Conservation (phyloP, 2,888 invertebrate genomes). For the Caenorhabditis panamensis region DNA sequence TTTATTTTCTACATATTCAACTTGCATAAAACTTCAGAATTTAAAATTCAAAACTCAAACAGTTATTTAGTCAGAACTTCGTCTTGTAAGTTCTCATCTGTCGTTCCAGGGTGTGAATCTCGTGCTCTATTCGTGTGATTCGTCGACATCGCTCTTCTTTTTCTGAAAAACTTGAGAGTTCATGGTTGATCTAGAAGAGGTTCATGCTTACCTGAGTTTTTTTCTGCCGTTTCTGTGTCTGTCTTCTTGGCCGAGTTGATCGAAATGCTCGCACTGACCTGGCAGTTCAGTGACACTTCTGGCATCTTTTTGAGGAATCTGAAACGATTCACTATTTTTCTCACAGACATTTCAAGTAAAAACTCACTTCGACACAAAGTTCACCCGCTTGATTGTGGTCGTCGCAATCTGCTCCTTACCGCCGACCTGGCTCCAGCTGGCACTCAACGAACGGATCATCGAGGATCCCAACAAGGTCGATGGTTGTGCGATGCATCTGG, state of each 20-base stretch:
- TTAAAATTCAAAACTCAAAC: not conserved
- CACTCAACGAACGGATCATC: not conserved
- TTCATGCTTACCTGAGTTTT: not conserved
- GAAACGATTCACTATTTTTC: not conserved
- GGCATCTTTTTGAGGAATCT: constrained; percentile 38
- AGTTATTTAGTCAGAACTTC: not conserved
- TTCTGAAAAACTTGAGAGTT: no score
- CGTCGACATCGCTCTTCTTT: constrained; percentile 37
- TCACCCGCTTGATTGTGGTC: constrained; percentile 7
- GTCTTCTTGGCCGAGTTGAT: constrained; percentile 18
- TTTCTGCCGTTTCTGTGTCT: not conserved
- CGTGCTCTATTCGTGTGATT: constrained; percentile 40
- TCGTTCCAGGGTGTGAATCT: constrained; percentile 32
- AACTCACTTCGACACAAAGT: constrained; percentile 28
- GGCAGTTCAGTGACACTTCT: constrained; percentile 39
- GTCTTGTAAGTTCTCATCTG: not conserved
- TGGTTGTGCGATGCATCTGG: constrained; percentile 30
- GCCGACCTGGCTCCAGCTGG: constrained; percentile 18
- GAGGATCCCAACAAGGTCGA: constrained; percentile 19
- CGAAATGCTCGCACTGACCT: constrained; percentile 44
- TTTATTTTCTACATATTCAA: constrained; percentile 5
- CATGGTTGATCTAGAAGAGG: no score
- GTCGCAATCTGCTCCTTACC: constrained; percentile 12
- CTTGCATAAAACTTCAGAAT: constrained; percentile 6
- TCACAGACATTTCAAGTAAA: not conserved